phyloP scores from a whole-genome alignment of 2,888 invertebrate genomes.

The Dynastes grantii region DNA sequence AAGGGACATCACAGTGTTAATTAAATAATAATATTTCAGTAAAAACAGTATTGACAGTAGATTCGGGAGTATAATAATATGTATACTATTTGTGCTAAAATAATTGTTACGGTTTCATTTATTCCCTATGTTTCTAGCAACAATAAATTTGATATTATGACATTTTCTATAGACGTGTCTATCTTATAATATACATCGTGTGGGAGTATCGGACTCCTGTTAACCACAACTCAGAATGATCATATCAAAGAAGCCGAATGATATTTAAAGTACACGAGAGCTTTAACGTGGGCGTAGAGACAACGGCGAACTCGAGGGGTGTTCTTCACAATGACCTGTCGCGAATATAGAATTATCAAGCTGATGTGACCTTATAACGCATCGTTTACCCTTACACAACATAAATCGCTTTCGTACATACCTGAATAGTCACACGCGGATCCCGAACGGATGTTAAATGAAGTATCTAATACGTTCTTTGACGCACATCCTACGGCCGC shows the following conservation, averaged over 20 bases:
- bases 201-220: background rate
- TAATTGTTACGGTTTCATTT: no score
- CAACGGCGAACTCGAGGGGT: background rate
- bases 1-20: no score
- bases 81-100: no score
- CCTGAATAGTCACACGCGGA: constrained; percentile 34
- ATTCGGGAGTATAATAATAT: no score
- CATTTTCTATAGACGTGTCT: no score
- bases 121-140: no score
- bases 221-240: constrained; percentile 6
- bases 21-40: no score
- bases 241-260: constrained; percentile 12
- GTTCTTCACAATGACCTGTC: background rate
- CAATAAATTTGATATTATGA: no score
- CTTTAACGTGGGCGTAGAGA: constrained; percentile 5
- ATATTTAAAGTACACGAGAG: constrained; percentile 11
- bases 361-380: constrained; percentile 44
- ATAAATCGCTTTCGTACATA: constrained; percentile 33
- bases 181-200: background rate
- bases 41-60: no score
- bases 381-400: constrained; percentile 23
- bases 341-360: constrained; percentile 36
- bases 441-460: constrained; percentile 50
- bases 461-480: constrained; percentile 49
- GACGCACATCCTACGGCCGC: constrained; percentile 26